These are phyloP conservation scores for Erythrolamprus reginae DNA, from an alignment of 2,113 vertebrate genomes.

Conservation along the genomic window DNA sequence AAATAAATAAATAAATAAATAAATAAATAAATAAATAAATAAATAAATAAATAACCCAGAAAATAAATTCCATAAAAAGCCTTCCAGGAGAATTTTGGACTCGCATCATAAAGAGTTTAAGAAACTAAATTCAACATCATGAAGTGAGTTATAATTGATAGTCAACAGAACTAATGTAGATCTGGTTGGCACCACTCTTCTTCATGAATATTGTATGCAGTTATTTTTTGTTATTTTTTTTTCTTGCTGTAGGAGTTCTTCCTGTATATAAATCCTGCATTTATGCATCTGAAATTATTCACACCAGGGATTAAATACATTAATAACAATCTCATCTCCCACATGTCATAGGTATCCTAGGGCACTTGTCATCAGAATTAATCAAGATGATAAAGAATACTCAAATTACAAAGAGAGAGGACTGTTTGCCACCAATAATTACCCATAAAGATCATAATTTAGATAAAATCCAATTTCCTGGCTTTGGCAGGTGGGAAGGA, in stretches of 20 bases:
- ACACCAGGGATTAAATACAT: slow-evolving; percentile 60
- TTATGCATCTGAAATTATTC: slow-evolving; percentile 65
- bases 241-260: slow-evolving; percentile 26
- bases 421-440: slow-evolving; percentile 65
- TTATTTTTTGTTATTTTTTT: background rate
- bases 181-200: background rate
- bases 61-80: background rate
- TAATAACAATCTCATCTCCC: slow-evolving; percentile 41
- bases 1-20: too few species aligned
- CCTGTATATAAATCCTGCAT: slow-evolving; percentile 41
- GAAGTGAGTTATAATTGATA: background rate
- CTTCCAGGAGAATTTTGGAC: background rate
- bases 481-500: slow-evolving; percentile 61
- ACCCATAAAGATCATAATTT: slow-evolving; percentile 68
- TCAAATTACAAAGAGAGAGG: slow-evolving; percentile 69
- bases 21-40: too few species aligned
- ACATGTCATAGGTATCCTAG: slow-evolving; percentile 54
- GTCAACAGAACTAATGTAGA: background rate
- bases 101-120: background rate
- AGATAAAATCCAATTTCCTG: slow-evolving; percentile 71
- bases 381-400: slow-evolving; percentile 68
- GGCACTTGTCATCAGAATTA: slow-evolving; percentile 57
- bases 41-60: background rate
- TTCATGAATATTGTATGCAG: background rate
- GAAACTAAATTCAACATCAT: background rate